phyloP scores from a whole-genome alignment of 2,797 vertebrate genomes.

The Poeciliopsis infans region DNA sequence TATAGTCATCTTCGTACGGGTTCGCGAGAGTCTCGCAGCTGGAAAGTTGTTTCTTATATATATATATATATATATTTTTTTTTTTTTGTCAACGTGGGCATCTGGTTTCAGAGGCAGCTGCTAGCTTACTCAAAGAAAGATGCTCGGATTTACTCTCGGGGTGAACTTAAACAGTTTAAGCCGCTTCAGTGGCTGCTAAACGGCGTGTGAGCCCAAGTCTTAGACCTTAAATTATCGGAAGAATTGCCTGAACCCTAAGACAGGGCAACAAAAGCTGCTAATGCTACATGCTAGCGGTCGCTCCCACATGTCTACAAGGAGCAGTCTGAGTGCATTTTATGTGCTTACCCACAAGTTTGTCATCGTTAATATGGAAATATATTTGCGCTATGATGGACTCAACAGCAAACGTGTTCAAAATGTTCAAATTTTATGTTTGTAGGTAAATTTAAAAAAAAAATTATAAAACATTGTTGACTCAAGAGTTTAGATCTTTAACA shows the following conservation, averaged over 20 bases:
- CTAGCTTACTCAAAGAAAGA: constrained; percentile 28
- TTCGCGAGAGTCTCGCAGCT: constrained; percentile 23
- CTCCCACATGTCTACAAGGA: constrained; percentile 61
- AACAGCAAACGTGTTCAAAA: not conserved
- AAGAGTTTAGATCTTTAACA: not conserved
- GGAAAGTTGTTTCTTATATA: constrained; percentile 55
- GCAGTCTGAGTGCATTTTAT: not conserved
- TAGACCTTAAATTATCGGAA: not conserved
- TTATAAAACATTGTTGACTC: not conserved
- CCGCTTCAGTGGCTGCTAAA: rapidly evolving
- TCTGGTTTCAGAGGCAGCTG: constrained; percentile 42
- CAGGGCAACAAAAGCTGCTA: constrained; percentile 23
- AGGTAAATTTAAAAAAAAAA: no score
- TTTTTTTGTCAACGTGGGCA: constrained; percentile 64
- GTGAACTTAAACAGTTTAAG: not conserved
- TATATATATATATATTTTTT: no score
- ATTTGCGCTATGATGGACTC: rapidly evolving
- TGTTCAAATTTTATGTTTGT: not conserved
- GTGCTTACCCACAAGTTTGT: constrained; percentile 10
- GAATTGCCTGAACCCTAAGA: not conserved
- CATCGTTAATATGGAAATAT: not conserved
- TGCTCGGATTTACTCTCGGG: not conserved
- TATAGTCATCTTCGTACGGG: not conserved
- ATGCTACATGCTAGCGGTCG: constrained; percentile 70
- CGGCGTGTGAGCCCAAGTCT: rapidly evolving